These are phyloP conservation scores for Hypselothyrea guttata DNA, from an alignment of 2,888 invertebrate genomes.

Conservation along the genomic window DNA sequence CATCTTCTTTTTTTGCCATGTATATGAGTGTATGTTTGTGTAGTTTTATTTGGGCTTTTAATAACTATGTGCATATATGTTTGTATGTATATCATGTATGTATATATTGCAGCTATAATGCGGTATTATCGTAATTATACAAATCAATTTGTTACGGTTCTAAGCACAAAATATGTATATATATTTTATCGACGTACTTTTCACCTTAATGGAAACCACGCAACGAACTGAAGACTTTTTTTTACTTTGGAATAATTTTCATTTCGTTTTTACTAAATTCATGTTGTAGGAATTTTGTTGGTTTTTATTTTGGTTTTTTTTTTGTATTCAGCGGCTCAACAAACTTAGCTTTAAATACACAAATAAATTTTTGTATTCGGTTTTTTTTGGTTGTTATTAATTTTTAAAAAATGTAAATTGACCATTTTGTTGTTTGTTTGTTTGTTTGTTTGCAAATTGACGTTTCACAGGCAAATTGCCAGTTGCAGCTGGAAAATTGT, in stretches of 20 bases:
- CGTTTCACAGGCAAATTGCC: conserved; percentile 53
- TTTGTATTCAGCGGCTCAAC: conserved; percentile 49
- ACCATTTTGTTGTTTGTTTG: conserved; percentile 23
- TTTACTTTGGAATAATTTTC: conserved; percentile 24
- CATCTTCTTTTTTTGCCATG: conserved; percentile 55
- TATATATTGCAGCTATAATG: conserved; percentile 43
- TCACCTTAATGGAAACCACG: conserved; percentile 70
- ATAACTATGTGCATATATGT: conserved; percentile 44
- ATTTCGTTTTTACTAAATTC: conserved; percentile 45
- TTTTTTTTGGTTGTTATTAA: conserved; percentile 1
- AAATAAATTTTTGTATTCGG: conserved; percentile 41
- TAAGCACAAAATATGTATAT: conserved; percentile 62
- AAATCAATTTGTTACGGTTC: conserved; percentile 55
- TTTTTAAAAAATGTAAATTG: conserved; percentile 45
- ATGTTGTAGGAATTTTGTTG: conserved; percentile 20
- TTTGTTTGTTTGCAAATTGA: conserved; percentile 53
- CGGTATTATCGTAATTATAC: conserved; percentile 53
- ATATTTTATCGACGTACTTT: conserved; percentile 18
- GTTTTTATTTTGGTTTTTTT: conserved; percentile 8
- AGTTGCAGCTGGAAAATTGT: conserved; percentile 12
- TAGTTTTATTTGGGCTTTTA: conserved; percentile 11
- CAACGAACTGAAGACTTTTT: conserved; percentile 74
- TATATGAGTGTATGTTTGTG: conserved; percentile 21
- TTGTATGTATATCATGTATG: conserved; percentile 21
- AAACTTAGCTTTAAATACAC: conserved; percentile 65